Conservation (phyloP, 2,888 invertebrate species). For the Drosophila fulvimacula region DNA sequence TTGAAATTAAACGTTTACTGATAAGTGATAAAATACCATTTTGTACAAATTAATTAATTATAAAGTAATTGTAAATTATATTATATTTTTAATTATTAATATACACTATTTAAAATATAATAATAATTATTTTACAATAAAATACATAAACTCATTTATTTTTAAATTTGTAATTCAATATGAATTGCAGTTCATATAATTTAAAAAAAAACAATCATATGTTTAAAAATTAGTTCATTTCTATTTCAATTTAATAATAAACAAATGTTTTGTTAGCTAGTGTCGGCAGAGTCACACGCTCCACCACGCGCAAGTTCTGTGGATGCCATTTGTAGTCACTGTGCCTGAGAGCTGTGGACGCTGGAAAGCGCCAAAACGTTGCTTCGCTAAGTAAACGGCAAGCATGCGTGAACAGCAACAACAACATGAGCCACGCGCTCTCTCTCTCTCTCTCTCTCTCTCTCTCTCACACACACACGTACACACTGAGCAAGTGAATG, state of each 20-base stretch:
- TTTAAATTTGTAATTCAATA: too few relatives aligned
- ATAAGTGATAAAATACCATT: neutral
- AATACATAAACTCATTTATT: too few relatives aligned
- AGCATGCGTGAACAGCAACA: constrained; percentile 32
- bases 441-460: constrained; percentile 8
- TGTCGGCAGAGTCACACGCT: constrained; percentile 40
- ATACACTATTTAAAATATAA: too few relatives aligned
- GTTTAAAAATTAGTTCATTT: neutral
- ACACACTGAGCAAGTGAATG: constrained; percentile 3
- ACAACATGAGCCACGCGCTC: constrained; percentile 16
- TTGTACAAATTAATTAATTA: too few relatives aligned
- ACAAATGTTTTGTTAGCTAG: constrained; percentile 5
- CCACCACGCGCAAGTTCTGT: constrained; percentile 59
- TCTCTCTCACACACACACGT: constrained; percentile 11
- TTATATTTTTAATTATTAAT: too few relatives aligned
- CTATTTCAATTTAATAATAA: neutral
- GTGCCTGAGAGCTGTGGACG: constrained; percentile 44
- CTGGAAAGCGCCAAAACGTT: constrained; percentile 50
- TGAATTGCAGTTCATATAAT: too few relatives aligned
- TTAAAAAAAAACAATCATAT: too few relatives aligned
- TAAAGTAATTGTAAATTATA: too few relatives aligned
- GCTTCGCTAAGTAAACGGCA: constrained; percentile 15
- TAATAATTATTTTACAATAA: too few relatives aligned
- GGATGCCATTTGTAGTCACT: constrained; percentile 30
- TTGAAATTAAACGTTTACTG: neutral